Percentiles rank a stretch among this genome's conserved stretches.
phyloP scores from a whole-genome alignment of 2,888 invertebrate species.

The Schrankia costaestrigalis region DNA sequence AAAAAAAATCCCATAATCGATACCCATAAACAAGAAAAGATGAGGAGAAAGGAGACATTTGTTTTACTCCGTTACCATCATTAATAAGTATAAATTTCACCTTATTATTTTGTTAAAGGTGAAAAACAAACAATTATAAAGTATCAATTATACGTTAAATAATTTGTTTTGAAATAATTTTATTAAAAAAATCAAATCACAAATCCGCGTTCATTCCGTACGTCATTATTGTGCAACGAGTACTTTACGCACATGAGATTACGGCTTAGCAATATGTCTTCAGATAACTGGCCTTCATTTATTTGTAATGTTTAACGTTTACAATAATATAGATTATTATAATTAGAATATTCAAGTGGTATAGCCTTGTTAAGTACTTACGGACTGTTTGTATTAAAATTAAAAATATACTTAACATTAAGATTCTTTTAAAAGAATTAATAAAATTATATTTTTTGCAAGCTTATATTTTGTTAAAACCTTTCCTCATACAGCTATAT shows the following conservation, averaged over 20 bases:
- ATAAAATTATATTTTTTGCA: too few relatives aligned
- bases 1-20: too few relatives aligned
- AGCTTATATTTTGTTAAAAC: too few relatives aligned
- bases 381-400: too few relatives aligned
- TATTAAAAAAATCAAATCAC: background rate
- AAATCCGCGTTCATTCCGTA: slow-evolving; percentile 11
- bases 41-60: too few relatives aligned
- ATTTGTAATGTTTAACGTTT: slow-evolving; percentile 36
- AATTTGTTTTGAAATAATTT: background rate
- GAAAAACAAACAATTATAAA: background rate
- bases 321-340: slow-evolving; percentile 21
- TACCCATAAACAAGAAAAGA: too few relatives aligned
- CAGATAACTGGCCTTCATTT: slow-evolving; percentile 41
- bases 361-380: background rate
- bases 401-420: too few relatives aligned
- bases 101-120: slow-evolving; percentile 3
- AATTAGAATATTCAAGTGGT: background rate
- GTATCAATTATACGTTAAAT: background rate
- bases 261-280: slow-evolving; percentile 51
- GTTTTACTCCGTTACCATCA: too few relatives aligned
- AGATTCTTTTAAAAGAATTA: too few relatives aligned
- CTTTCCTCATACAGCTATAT: too few relatives aligned
- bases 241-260: slow-evolving; percentile 48
- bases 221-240: slow-evolving; percentile 32
- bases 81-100: too few relatives aligned